Evolutionary conservation across 2,797 vertebrate species (phyloP).

Genomic region (Phoeniculus purpureus): DNA sequence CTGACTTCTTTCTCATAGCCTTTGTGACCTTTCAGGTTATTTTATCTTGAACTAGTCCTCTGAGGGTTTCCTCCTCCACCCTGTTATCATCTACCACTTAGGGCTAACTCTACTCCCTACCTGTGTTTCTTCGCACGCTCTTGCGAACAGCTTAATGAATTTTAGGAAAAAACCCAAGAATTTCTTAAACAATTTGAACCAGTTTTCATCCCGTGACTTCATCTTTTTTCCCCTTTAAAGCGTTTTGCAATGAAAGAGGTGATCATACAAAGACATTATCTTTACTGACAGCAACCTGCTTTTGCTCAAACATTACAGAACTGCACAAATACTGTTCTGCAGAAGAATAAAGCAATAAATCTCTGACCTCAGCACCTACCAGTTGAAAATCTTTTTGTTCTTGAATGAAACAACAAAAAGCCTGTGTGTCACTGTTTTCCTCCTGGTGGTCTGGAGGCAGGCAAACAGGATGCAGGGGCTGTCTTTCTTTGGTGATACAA

Average conservation of each 20-base stretch:
- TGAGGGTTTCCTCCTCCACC: neutral
- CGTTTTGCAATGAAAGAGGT: neutral
- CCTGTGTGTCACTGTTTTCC: neutral
- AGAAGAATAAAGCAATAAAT: conserved; percentile 10
- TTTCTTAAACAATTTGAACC: neutral
- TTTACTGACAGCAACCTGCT: neutral
- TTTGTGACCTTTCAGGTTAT: neutral
- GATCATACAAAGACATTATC: neutral
- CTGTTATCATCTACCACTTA: neutral
- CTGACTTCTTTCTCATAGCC: neutral
- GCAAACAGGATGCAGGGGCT: neutral
- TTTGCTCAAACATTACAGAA: neutral
- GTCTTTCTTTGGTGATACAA: neutral
- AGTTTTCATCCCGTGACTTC: neutral
- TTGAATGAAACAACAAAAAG: neutral
- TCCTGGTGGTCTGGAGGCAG: neutral
- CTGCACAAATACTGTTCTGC: neutral
- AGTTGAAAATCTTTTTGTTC: neutral
- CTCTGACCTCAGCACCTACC: neutral
- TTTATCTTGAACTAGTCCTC: neutral
- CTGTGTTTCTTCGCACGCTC: neutral
- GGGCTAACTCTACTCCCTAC: neutral
- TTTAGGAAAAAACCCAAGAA: neutral
- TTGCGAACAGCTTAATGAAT: neutral
- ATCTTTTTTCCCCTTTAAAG: neutral